Conservation (phyloP, 2,888 invertebrate species). For the Synanthedon andrenaeformis region DNA sequence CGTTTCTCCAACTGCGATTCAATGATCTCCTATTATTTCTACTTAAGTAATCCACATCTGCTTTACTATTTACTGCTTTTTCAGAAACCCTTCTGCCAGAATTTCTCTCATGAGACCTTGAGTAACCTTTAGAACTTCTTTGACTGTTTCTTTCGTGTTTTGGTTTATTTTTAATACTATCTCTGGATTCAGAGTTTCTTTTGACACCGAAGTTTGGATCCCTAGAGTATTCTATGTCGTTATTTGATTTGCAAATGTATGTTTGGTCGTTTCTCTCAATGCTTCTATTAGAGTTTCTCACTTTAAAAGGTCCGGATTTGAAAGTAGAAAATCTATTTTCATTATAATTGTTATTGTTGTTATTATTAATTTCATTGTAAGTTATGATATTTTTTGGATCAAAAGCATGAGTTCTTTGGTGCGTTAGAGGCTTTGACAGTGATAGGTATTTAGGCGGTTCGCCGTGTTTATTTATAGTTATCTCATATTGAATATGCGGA, state of each 20-base stretch:
- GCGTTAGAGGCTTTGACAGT: slow-evolving; percentile 62
- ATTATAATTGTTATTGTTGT: slow-evolving; percentile 39
- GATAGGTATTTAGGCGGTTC: slow-evolving; percentile 66
- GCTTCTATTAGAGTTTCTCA: slow-evolving; percentile 43
- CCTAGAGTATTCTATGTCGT: slow-evolving; percentile 53
- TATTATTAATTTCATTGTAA: slow-evolving; percentile 49
- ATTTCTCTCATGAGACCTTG: slow-evolving; percentile 43
- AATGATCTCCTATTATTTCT: slow-evolving; percentile 28
- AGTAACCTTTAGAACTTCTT: slow-evolving; percentile 31
- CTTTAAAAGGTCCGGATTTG: slow-evolving; percentile 37
- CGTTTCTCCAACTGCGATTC: slow-evolving; percentile 26
- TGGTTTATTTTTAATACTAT: slow-evolving; percentile 17
- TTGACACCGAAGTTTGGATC: slow-evolving; percentile 46
- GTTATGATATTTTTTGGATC: slow-evolving; percentile 37
- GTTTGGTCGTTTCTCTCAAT: slow-evolving; percentile 26
- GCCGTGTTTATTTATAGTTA: slow-evolving; percentile 66
- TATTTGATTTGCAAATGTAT: slow-evolving; percentile 43
- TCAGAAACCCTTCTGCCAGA: slow-evolving; percentile 25
- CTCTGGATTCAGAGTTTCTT: slow-evolving; percentile 19
- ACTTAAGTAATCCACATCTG: background rate
- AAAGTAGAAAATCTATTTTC: slow-evolving; percentile 42
- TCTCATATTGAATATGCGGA: slow-evolving; percentile 68
- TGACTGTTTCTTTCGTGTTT: slow-evolving; percentile 23
- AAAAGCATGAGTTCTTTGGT: slow-evolving; percentile 63
- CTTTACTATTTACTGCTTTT: background rate